Evolutionary conservation across 2,113 vertebrate genomes (phyloP), one percentile per base, ranked within the genome.

Genomic region (Sturnus vulgaris): DNA sequence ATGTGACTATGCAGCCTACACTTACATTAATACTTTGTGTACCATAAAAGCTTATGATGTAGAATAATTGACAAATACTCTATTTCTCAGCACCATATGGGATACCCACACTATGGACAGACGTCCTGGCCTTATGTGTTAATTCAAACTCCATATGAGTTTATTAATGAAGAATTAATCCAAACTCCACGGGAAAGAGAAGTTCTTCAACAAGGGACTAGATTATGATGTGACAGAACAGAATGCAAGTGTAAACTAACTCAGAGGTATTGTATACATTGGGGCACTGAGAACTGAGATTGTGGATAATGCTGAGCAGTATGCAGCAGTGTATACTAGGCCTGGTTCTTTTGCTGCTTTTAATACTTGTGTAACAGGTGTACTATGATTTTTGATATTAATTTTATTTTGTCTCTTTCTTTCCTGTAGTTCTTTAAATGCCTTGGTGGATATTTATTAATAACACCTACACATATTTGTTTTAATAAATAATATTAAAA

Each of bases 331-430:
- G 22, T n/a, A 31, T 35, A 31, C 10, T 24, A 50, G 18, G 7
- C 5, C 39, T 55, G 28, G 5, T 42, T 76, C 35, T 49, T 75
- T 47, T 46, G 11, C 5, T 71, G 44, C 2, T 64, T 76, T 66
- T 71, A 66, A 27, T 31, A 68, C 3, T 61, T 44, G 3, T 7
- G 8, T 33, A 56, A 49, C 16, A 46, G 79, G 5, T 19, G 28
- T 59, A 40, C 2, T 37, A n/a, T 25, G 1, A 30, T 27, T 82
- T 85, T 82, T 16, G 0, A 25, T 61, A 65, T 52, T 82, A 0
- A 37, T 56, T 86, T n/a, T 56, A 27, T 75, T 79, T 66, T 71
- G 1, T 46, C 4, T 72, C 7, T 78, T 82, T 52, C 21, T 86
- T 71, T 76, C 10, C 47, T 68, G 12, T 33, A 52, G 12, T 35